Percentiles rank a stretch among this genome's conserved stretches.
phyloP scores from a whole-genome alignment of 2,888 invertebrate genomes.

The Matsumyia berberina region DNA sequence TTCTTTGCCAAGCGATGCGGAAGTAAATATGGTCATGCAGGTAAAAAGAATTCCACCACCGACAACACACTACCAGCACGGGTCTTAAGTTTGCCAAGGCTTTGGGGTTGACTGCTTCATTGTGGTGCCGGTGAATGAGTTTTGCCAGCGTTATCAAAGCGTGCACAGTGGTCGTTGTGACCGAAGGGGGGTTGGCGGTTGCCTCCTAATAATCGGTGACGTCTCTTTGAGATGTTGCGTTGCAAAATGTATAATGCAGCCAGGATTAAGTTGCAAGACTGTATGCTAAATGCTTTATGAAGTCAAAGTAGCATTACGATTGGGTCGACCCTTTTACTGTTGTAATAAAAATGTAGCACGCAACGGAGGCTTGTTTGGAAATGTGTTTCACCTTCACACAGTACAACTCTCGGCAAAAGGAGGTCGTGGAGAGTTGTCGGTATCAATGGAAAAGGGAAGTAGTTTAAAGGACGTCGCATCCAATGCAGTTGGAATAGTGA shows the following conservation, averaged over 20 bases:
- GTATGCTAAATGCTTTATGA: slow-evolving; percentile 26
- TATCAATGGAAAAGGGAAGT: too few species aligned
- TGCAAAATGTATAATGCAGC: background rate
- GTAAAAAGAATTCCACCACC: slow-evolving; percentile 19
- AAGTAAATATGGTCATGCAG: slow-evolving; percentile 70
- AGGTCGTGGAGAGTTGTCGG: background rate
- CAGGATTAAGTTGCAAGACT: slow-evolving; percentile 21
- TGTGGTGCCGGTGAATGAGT: slow-evolving; percentile 18
- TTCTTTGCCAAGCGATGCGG: slow-evolving; percentile 55
- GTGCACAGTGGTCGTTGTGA: background rate
- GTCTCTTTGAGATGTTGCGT: slow-evolving; percentile 4
- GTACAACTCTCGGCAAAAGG: background rate
- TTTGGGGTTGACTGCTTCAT: slow-evolving; percentile 21
- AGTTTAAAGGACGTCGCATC: too few species aligned
- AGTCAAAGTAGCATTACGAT: slow-evolving; percentile 14
- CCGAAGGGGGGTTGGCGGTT: background rate
- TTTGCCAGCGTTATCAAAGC: background rate
- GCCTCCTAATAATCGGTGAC: slow-evolving; percentile 23
- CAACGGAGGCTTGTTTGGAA: background rate
- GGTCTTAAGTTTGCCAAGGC: slow-evolving; percentile 32
- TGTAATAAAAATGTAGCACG: background rate
- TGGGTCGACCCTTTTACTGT: background rate
- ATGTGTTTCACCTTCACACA: background rate
- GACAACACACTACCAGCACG: slow-evolving; percentile 15
- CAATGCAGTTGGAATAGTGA: too few species aligned